Percentiles rank a stretch among this genome's conserved stretches.
phyloP scores from a whole-genome alignment of 1,140 invertebrate species.

The Lasaia peninsularis region DNA sequence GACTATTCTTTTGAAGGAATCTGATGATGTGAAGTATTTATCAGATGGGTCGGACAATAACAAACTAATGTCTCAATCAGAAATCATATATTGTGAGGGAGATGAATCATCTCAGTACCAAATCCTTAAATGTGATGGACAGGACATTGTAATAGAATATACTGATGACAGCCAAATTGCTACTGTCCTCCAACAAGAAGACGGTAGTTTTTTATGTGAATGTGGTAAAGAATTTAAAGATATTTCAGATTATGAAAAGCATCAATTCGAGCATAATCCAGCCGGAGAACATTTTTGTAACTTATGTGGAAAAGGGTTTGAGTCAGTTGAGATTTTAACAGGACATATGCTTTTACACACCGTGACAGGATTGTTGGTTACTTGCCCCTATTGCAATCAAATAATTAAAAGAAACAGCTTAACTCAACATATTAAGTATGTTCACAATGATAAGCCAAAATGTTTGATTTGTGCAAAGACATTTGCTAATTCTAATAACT shows the following conservation, averaged over 20 bases:
- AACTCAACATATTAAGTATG: constrained; percentile 74
- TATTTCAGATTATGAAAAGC: constrained; percentile 58
- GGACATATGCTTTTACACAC: constrained; percentile 81
- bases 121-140: constrained; percentile 65
- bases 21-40: constrained; percentile 49
- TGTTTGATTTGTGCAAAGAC: constrained; percentile 78
- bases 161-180: constrained; percentile 61
- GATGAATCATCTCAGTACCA: constrained; percentile 64
- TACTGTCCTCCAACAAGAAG: constrained; percentile 64
- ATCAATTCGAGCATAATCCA: constrained; percentile 65
- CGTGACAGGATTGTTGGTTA: constrained; percentile 47
- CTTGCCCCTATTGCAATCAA: constrained; percentile 74
- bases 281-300: constrained; percentile 66
- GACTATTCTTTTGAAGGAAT: constrained; percentile 51
- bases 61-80: constrained; percentile 50
- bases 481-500: constrained; percentile 78
- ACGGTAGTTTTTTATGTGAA: constrained; percentile 67
- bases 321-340: constrained; percentile 82
- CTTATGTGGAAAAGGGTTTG: constrained; percentile 77
- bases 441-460: constrained; percentile 71
- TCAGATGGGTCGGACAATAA: constrained; percentile 41
- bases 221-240: constrained; percentile 70
- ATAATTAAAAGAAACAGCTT: constrained; percentile 64
- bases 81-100: constrained; percentile 68
- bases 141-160: constrained; percentile 68